These are phyloP conservation scores for Urosaurus nigricauda DNA, from an alignment of 2,797 vertebrate genomes.

Conservation along the genomic window DNA sequence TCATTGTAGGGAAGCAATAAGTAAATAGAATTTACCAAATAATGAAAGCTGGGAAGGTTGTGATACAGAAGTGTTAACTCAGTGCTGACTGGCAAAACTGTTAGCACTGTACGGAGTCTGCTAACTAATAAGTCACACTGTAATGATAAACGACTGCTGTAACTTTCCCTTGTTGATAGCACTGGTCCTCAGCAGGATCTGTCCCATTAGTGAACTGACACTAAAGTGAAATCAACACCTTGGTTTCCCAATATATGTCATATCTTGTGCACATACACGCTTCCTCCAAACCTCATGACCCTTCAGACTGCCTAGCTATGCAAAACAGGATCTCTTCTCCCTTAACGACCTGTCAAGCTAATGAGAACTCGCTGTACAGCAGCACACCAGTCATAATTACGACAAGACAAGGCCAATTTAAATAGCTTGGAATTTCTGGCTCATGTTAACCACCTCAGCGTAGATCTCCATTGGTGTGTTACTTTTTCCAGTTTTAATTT, in stretches of 20 bases:
- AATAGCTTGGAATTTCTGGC: constrained; percentile 10
- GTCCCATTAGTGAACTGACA: not conserved
- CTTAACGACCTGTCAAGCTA: constrained; percentile 6
- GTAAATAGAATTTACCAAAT: not conserved
- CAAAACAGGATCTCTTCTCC: not conserved
- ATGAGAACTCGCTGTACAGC: not conserved
- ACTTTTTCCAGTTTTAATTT: no score
- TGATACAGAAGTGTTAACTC: not conserved
- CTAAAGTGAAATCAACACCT: not conserved
- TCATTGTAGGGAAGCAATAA: not conserved
- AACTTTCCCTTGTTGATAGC: not conserved
- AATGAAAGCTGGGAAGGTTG: not conserved
- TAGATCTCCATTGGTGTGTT: constrained; percentile 1
- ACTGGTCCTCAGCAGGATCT: not conserved
- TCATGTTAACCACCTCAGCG: not conserved
- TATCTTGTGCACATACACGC: not conserved
- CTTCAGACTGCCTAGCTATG: not conserved
- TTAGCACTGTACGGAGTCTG: not conserved
- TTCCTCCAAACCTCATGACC: not conserved
- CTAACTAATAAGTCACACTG: not conserved
- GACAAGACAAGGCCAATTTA: constrained; percentile 1
- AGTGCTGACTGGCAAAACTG: not conserved
- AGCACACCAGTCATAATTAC: not conserved
- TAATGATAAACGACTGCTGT: not conserved
- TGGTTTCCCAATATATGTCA: constrained; percentile 18